phyloP scores from a whole-genome alignment of 2,113 vertebrate species.

The Tachysurus vachellii region DNA sequence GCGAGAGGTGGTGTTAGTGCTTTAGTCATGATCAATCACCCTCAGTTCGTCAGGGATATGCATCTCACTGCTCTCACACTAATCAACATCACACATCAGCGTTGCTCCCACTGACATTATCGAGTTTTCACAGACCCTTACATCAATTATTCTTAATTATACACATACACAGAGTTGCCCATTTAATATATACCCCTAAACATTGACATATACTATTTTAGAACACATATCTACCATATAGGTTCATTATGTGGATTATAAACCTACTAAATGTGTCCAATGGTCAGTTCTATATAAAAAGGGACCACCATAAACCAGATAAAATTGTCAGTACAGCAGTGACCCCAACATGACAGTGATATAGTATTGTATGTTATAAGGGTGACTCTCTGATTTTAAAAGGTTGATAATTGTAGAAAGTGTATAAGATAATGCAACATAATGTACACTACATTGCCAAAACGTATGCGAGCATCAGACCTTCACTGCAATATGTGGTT shows the following conservation, averaged over 20 bases:
- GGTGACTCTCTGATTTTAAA: background rate
- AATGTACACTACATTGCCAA: background rate
- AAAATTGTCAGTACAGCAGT: background rate
- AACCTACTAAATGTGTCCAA: background rate
- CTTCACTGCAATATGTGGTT: background rate
- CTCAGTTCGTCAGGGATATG: constrained; percentile 70
- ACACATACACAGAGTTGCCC: constrained; percentile 23
- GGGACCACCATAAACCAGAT: background rate
- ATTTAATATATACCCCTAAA: background rate
- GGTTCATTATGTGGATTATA: background rate
- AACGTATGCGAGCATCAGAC: background rate
- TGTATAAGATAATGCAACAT: background rate
- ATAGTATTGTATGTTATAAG: background rate
- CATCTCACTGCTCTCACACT: constrained; percentile 72
- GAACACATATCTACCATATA: background rate
- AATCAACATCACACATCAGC: constrained; percentile 74
- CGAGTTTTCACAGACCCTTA: constrained; percentile 77
- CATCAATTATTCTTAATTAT: constrained; percentile 84
- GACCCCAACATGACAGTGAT: background rate
- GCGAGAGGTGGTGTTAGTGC: constrained; percentile 34
- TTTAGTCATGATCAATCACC: constrained; percentile 77
- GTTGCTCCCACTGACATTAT: constrained; percentile 79
- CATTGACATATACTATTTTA: background rate
- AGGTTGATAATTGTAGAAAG: background rate
- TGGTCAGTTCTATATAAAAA: background rate